These are phyloP conservation scores for Epinephelus coioides DNA, from an alignment of 2,797 vertebrate species.

Conservation along the genomic window DNA sequence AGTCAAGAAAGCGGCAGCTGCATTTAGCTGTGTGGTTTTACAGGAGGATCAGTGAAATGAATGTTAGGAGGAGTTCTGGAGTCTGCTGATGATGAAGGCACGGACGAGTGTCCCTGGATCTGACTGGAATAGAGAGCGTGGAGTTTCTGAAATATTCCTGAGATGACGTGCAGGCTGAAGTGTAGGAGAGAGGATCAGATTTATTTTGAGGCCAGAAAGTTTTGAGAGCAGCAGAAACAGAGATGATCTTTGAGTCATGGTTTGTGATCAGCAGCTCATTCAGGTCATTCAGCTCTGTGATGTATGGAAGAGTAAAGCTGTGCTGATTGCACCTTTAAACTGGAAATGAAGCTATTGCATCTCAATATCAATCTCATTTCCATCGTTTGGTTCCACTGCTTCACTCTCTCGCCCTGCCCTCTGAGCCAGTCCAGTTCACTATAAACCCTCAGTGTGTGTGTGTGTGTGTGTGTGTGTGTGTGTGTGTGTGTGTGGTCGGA, in stretches of 20 bases:
- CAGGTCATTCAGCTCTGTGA: neutral
- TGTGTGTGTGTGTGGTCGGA: neutral
- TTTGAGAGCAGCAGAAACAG: neutral
- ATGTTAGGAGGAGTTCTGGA: neutral
- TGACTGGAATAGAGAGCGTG: no score
- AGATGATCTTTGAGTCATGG: neutral
- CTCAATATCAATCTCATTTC: slow-evolving; percentile 36
- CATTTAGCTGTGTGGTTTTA: neutral
- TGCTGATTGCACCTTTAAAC: slow-evolving; percentile 19
- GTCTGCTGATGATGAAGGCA: neutral
- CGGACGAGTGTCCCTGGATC: neutral
- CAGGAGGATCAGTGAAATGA: neutral
- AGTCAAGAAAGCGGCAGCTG: neutral
- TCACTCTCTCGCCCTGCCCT: neutral
- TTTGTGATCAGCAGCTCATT: slow-evolving; percentile 15
- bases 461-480: slow-evolving; percentile 1
- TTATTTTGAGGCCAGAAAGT: neutral
- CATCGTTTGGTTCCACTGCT: slow-evolving; percentile 1
- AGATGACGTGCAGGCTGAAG: neutral
- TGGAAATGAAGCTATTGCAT: slow-evolving; percentile 30
- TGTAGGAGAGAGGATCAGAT: neutral
- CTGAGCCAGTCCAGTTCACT: neutral
- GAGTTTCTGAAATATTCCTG: neutral
- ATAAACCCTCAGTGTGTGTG: neutral
- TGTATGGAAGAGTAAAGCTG: neutral